Evolutionary conservation across 2,797 vertebrate species (phyloP).

Genomic region (Eupleurogrammus muticus): DNA sequence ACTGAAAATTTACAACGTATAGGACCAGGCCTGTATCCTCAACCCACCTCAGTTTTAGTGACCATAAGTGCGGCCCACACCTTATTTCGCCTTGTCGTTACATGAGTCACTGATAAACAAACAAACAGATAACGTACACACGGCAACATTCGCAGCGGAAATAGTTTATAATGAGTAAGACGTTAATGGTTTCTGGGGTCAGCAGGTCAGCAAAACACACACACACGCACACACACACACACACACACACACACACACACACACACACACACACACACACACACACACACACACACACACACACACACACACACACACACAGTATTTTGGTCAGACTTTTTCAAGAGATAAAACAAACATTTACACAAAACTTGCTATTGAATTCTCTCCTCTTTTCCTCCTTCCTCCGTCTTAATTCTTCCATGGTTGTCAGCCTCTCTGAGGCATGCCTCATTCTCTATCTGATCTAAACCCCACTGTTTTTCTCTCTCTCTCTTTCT

Average conservation of each 20-base stretch:
- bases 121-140: slow-evolving; percentile 35
- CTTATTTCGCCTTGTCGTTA: slow-evolving; percentile 35
- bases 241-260: neutral
- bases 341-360: slow-evolving; percentile 6
- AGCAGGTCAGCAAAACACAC: no score
- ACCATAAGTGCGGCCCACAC: slow-evolving; percentile 32
- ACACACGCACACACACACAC: slow-evolving; percentile 16
- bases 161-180: slow-evolving; percentile 47
- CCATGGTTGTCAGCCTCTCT: slow-evolving; percentile 9
- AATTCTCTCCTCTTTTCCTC: slow-evolving; percentile 9
- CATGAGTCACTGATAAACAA: slow-evolving; percentile 53
- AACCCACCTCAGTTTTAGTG: slow-evolving; percentile 30
- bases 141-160: slow-evolving; percentile 36
- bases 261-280: no score
- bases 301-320: neutral
- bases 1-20: slow-evolving; percentile 44
- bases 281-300: slow-evolving; percentile 15
- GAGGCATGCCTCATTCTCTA: slow-evolving; percentile 28
- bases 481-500: slow-evolving; percentile 4
- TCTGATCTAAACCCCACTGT: slow-evolving; percentile 38
- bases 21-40: slow-evolving; percentile 6
- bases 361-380: slow-evolving; percentile 13
- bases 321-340: slow-evolving; percentile 15
- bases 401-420: slow-evolving; percentile 21
- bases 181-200: slow-evolving; percentile 27